Conservation (phyloP, 2,113 vertebrate genomes). For the Puffinus mauretanicus region DNA sequence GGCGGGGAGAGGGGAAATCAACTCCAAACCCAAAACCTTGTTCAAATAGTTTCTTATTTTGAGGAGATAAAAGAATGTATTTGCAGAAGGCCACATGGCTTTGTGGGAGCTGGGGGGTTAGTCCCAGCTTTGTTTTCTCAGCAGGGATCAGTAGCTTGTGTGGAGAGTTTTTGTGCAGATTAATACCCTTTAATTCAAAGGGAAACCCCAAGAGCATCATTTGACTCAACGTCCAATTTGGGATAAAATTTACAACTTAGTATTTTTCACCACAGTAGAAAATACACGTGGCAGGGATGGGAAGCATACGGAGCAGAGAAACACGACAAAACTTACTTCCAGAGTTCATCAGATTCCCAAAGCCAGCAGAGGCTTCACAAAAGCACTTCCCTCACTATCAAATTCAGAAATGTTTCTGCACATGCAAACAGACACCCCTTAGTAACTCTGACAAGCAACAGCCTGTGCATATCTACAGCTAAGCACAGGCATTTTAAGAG, state of each 20-base stretch:
- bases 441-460: not conserved
- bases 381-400: not conserved
- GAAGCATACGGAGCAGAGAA: not conserved
- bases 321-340: not conserved
- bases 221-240: not conserved
- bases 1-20: accelerated
- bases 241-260: accelerated
- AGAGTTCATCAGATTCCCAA: not conserved
- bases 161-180: not conserved
- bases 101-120: not conserved
- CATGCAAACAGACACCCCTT: not conserved
- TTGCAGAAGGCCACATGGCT: not conserved
- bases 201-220: not conserved
- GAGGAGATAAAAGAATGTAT: not conserved
- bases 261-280: not conserved
- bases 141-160: not conserved
- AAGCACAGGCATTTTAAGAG: not conserved
- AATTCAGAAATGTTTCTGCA: not conserved
- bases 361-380: not conserved
- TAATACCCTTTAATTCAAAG: not conserved
- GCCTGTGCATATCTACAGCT: not conserved
- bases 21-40: no score
- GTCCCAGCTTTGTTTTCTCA: not conserved
- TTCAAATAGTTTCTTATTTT: not conserved
- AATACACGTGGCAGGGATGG: not conserved